A percentile compares a stretch with the other conserved stretches of the same genome.
Evolutionary conservation across 2,113 vertebrate species (phyloP).

Genomic region (Platysteira castanea): DNA sequence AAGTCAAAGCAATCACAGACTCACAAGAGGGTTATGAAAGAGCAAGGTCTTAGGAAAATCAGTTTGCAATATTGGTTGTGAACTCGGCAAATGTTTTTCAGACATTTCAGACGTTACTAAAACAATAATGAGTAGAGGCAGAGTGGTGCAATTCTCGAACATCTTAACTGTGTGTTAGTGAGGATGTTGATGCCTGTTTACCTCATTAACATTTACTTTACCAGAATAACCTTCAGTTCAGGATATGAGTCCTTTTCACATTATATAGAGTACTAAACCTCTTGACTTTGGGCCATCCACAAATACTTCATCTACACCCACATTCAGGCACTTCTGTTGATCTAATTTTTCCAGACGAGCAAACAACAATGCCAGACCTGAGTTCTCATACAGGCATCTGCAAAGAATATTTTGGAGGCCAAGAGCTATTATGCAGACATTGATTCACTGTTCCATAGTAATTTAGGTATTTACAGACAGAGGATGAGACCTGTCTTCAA

Average conservation of each 20-base stretch:
- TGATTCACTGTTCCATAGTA: not conserved
- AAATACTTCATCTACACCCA: not conserved
- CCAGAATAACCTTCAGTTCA: not conserved
- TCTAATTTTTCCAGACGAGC: not conserved
- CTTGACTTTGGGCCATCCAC: not conserved
- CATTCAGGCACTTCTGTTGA: not conserved
- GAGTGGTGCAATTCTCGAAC: rapidly evolving
- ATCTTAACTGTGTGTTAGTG: not conserved
- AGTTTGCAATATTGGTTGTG: not conserved
- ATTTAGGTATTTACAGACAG: not conserved
- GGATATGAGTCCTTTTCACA: not conserved
- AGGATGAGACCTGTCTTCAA: not conserved
- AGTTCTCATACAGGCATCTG: not conserved
- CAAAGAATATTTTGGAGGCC: not conserved
- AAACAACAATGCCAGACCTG: not conserved
- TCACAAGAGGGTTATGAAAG: not conserved
- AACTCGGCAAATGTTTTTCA: not conserved
- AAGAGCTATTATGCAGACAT: not conserved
- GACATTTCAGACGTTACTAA: not conserved
- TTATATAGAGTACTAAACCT: not conserved
- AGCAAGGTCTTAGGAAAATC: not conserved
- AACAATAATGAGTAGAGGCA: not conserved
- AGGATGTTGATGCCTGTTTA: not conserved
- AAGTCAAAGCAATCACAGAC: not conserved
- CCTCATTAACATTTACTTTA: not conserved